Percentiles rank a stretch among this genome's conserved stretches.
phyloP scores from a whole-genome alignment of 2,797 vertebrate species.

The Alosa sapidissima region DNA sequence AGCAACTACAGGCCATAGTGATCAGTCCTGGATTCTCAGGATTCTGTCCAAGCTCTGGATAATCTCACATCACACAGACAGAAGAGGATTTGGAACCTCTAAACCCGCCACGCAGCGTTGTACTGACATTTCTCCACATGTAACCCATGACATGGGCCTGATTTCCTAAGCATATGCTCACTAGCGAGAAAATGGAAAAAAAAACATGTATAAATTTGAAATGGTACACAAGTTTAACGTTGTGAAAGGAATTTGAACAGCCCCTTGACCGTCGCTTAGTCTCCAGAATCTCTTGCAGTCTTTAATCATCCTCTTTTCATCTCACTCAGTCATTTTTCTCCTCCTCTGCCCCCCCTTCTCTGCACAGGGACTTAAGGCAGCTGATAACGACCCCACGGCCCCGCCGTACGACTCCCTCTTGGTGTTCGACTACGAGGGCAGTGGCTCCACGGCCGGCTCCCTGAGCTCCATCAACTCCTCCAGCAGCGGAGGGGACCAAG shows the following conservation, averaged over 20 bases:
- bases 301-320: conserved; percentile 47
- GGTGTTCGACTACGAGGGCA: conserved; percentile 98
- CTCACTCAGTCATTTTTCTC: conserved; percentile 48
- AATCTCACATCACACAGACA: conserved; percentile 58
- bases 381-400: conserved; percentile 95
- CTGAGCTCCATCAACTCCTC: conserved; percentile 98
- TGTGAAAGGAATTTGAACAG: conserved; percentile 18
- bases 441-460: conserved; percentile 93
- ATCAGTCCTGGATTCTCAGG: conserved; percentile 46
- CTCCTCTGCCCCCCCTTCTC: conserved; percentile 37
- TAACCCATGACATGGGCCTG: conserved; percentile 52
- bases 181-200: neutral
- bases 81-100: conserved; percentile 45
- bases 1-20: neutral
- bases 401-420: conserved; percentile 97
- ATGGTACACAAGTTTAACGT: conserved; percentile 29
- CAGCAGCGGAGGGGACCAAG: conserved; percentile 96
- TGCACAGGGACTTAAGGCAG: conserved; percentile 93
- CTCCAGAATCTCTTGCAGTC: conserved; percentile 8
- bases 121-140: conserved; percentile 54
- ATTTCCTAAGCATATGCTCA: conserved; percentile 56
- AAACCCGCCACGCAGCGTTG: conserved; percentile 45
- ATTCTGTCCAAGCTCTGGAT: conserved; percentile 62
- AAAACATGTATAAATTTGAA: conserved; percentile 42
- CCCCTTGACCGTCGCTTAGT: neutral